Percentiles rank a stretch among this genome's conserved stretches.
Conservation (phyloP, 2,888 invertebrate species). For the Eristalis pertinax region DNA sequence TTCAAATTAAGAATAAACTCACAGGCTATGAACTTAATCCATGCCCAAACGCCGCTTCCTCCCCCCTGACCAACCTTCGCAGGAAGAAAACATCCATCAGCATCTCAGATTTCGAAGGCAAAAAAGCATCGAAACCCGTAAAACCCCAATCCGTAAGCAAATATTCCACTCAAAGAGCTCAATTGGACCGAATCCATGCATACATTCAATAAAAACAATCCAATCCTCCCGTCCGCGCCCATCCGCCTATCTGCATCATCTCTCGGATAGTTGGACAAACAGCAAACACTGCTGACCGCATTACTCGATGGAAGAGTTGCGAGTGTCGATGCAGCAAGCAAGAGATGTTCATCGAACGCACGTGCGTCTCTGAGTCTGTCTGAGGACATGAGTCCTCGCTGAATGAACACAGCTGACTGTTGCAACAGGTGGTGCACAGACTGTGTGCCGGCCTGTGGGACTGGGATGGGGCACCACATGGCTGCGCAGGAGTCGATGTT, state of each 20-base stretch:
- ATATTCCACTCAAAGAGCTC: constrained; percentile 31
- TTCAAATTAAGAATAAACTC: not conserved
- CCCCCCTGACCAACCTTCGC: not conserved
- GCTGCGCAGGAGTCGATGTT: constrained; percentile 69
- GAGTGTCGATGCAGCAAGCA: not conserved
- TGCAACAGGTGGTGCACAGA: constrained; percentile 52
- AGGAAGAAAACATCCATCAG: not conserved
- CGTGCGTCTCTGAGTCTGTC: not conserved
- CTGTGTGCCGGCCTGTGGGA: not conserved
- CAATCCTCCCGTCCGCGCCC: too few relatives aligned
- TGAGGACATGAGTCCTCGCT: constrained; percentile 33
- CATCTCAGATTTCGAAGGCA: not conserved
- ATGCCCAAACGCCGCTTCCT: not conserved
- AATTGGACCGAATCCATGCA: constrained; percentile 10
- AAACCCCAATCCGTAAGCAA: constrained; percentile 21
- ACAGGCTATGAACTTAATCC: constrained; percentile 30
- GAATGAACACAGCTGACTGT: constrained; percentile 43
- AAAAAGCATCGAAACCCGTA: not conserved
- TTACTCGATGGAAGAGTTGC: not conserved
- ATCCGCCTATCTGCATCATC: not conserved
- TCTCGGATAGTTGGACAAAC: constrained; percentile 25
- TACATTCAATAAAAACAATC: constrained; percentile 17
- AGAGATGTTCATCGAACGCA: not conserved
- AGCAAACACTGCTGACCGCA: constrained; percentile 42
- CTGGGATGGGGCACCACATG: constrained; percentile 17